Conservation (phyloP, 2,797 vertebrate genomes). For the Pagetopsis macropterus region DNA sequence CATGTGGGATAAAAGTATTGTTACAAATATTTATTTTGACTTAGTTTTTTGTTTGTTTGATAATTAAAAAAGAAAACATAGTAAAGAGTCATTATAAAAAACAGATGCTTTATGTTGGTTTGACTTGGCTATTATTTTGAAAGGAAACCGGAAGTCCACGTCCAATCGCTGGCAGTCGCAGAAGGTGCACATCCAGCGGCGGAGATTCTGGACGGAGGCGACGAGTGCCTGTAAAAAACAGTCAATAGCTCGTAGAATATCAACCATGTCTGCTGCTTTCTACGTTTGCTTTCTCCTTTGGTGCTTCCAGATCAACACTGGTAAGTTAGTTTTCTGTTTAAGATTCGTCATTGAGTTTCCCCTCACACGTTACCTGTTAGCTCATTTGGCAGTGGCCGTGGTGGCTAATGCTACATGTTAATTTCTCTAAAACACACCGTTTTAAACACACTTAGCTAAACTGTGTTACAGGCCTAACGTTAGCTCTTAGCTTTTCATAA, state of each 20-base stretch:
- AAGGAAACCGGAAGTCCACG: background rate
- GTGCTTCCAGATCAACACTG: background rate
- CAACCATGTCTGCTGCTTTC: constrained; percentile 8
- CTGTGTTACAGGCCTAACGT: background rate
- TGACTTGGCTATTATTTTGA: background rate
- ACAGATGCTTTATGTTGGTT: background rate
- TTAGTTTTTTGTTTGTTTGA: too few species aligned
- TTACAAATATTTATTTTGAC: too few species aligned
- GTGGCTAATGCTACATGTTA: background rate
- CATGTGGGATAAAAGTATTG: background rate
- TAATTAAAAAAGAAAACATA: too few species aligned
- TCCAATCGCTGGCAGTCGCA: background rate
- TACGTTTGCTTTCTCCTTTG: background rate
- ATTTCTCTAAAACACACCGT: background rate
- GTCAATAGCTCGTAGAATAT: background rate
- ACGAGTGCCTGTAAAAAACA: background rate
- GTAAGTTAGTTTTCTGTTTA: constrained; percentile 1
- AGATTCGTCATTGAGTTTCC: background rate
- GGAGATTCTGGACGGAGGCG: background rate
- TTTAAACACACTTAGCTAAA: background rate
- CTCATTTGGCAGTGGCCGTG: background rate
- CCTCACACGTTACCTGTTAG: too few species aligned
- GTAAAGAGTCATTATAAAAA: too few species aligned
- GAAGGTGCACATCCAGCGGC: too few species aligned
- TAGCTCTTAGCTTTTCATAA: too few species aligned